Conservation (phyloP, 1,140 invertebrate genomes). For the Zaprionus tsacasi region DNA sequence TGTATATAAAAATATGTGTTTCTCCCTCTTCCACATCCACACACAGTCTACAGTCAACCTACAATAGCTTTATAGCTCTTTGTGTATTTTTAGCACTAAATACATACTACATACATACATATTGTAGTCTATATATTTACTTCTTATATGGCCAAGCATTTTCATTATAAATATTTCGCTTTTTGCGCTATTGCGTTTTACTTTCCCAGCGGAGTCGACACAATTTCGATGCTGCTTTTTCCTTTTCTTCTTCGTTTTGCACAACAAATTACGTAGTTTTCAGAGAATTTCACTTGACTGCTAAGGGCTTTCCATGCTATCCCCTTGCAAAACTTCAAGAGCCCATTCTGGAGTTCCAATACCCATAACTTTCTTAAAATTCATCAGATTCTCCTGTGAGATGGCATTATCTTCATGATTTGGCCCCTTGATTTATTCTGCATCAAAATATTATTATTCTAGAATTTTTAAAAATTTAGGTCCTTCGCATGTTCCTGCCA, state of each 20-base stretch:
- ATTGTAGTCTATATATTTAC: slow-evolving; percentile 9
- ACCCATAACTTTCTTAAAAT: no score
- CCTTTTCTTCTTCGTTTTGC: slow-evolving; percentile 2
- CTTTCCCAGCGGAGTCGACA: slow-evolving; percentile 15
- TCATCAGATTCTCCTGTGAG: no score
- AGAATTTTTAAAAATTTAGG: no score
- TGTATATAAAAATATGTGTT: not conserved
- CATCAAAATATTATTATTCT: no score
- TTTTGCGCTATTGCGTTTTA: slow-evolving; percentile 36
- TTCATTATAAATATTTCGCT: slow-evolving; percentile 26
- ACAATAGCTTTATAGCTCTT: slow-evolving; percentile 9
- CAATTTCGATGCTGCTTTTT: not conserved
- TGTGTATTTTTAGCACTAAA: slow-evolving; percentile 34
- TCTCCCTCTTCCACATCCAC: slow-evolving; percentile 10
- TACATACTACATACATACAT: not conserved
- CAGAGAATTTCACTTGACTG: not conserved
- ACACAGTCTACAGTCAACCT: slow-evolving; percentile 15
- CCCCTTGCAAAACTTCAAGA: no score
- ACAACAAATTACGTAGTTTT: not conserved
- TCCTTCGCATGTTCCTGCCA: no score
- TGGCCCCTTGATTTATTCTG: no score
- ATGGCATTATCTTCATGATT: no score
- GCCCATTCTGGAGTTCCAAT: no score
- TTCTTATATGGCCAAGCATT: slow-evolving; percentile 23
- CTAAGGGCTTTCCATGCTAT: no score